Base-by-base conservation (phyloP, 1,140 invertebrate genomes). In the Listronotus bonariensis region DNA sequence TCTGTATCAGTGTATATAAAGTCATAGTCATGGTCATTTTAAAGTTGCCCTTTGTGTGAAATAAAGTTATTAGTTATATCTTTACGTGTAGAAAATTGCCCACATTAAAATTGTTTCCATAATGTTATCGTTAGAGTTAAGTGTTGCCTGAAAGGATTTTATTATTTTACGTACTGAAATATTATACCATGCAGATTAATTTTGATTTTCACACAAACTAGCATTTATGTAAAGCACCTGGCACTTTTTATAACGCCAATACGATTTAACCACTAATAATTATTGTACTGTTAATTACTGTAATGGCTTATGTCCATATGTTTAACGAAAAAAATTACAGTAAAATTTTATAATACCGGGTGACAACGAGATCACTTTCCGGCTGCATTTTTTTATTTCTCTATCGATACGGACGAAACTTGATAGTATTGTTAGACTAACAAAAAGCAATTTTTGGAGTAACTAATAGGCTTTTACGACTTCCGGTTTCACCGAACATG, bases 191-290 rank as follows among this genome's bases (percentile, higher is more conserved):
- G 42, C 48, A 51, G 48, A 51, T 51, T 51, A 51, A 51, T 12
- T 51, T 51, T 51, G 48, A 51, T 51, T 51, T 51, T 11, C 48
- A 51, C 48, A 51, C 20, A 51, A 51, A 51, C 26, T 51, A 18
- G 48, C 48, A 26, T 34, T 31, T 31, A 34, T 34, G 48, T 51
- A 51, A 51, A 51, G 18, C 48, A 26, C 48, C 48, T 51, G 48
- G 26, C 48, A 18, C 31, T 51, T 51, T 51, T 31, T 51, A 3
- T 20, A 51, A 17, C 48, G 9, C 6, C 48, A 12, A 26, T 46
- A 9, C 5, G 5, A 46, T 46, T 51, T 51, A 51, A 3, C 3
- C 14, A 26, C 11, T 51, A 26, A 51, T 51, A 12, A 51, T 31
- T 51, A 34, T 26, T 26, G 20, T 26, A 5, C 20, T 3, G 20